A percentile compares a stretch with the other conserved stretches of the same genome.
Conservation (phyloP, 2,797 vertebrate genomes). For the Carapus acus region DNA sequence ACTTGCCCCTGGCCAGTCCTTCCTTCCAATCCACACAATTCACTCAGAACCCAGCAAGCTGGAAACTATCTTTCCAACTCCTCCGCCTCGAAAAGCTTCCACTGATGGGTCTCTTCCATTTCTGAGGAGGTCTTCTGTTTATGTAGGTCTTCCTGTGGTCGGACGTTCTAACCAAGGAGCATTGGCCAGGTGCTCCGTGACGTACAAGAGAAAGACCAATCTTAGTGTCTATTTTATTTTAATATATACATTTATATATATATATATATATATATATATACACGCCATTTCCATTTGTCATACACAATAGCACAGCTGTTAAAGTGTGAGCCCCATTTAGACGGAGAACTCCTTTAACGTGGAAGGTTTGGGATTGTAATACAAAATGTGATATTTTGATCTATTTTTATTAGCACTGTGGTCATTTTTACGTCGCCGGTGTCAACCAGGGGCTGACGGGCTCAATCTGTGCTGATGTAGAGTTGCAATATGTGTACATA, state of each 20-base stretch:
- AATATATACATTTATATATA: no score
- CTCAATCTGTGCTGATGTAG: conserved; percentile 47
- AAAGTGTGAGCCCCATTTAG: conserved; percentile 8
- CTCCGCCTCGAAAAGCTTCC: conserved; percentile 59
- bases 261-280: no score
- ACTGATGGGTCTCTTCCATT: conserved; percentile 53
- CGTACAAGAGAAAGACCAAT: conserved; percentile 29
- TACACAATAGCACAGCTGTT: conserved; percentile 47
- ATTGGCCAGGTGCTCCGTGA: conserved; percentile 38
- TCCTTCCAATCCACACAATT: conserved; percentile 40
- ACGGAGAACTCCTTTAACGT: conserved; percentile 27
- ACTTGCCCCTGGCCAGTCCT: conserved; percentile 28
- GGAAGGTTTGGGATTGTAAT: conserved; percentile 47
- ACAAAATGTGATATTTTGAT: conserved; percentile 49
- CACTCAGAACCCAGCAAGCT: conserved; percentile 38
- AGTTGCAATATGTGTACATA: conserved; percentile 23
- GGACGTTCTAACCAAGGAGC: conserved; percentile 26
- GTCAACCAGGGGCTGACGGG: conserved; percentile 55
- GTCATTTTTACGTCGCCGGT: conserved; percentile 34
- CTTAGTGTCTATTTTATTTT: conserved; percentile 35
- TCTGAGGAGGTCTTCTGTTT: conserved; percentile 37
- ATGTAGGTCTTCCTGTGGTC: conserved; percentile 20
- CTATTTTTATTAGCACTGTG: conserved; percentile 53
- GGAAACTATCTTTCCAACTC: conserved; percentile 39
- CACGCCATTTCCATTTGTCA: conserved; percentile 32